These are phyloP conservation scores for Parapsyche elsis DNA, from an alignment of 1,140 invertebrate species.

Conservation along the genomic window DNA sequence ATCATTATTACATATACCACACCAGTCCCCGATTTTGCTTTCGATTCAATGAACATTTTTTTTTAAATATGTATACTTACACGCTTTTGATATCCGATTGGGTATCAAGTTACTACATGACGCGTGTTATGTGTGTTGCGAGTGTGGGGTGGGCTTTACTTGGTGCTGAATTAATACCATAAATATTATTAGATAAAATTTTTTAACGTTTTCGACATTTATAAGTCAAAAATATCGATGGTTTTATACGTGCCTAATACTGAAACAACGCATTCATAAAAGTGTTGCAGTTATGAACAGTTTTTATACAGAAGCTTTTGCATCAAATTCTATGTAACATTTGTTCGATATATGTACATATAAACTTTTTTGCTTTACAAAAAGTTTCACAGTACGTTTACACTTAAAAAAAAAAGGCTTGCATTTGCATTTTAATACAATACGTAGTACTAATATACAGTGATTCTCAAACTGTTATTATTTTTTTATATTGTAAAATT, in stretches of 20 bases:
- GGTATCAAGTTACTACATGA: not conserved
- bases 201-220: no score
- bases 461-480: no score
- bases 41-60: constrained; percentile 42
- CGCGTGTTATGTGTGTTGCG: not conserved
- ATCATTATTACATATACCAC: constrained; percentile 47
- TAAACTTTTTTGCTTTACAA: not conserved
- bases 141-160: not conserved
- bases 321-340: not conserved
- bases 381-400: not conserved
- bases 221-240: not conserved
- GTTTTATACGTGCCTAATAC: not conserved
- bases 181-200: no score
- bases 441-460: no score
- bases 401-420: no score
- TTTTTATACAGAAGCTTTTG: not conserved
- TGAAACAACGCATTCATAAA: not conserved
- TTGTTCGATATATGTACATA: not conserved
- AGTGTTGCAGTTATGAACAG: not conserved
- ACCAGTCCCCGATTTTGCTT: constrained; percentile 37
- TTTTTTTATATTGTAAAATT: no score
- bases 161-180: no score
- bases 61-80: not conserved
- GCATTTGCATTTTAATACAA: no score
- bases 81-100: no score